Evolutionary conservation across 2,113 vertebrate species (phyloP), one percentile per base, ranked within the genome.

Genomic region (Dendrocopos noguchii): DNA sequence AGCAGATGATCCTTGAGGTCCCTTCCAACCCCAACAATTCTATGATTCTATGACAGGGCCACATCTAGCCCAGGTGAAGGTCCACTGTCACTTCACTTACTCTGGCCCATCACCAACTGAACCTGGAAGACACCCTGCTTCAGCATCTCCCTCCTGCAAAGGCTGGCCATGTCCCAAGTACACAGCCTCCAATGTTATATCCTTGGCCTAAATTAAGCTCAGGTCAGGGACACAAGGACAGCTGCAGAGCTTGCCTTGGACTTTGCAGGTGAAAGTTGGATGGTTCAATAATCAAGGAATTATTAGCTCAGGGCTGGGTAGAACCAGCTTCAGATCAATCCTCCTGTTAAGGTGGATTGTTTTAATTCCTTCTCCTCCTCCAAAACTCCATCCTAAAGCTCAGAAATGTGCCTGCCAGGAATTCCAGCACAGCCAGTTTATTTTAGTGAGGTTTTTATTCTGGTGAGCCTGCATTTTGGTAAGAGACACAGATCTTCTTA

Each of bases 151-250:
- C 73, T 80, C 80, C 70, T 78, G 83, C 85, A 71, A 82, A 46
- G 61, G 47, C 53, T 83, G 93, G 68, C 77, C n/a, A 25, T 3
- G 5, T 29, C 63, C 65, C 94, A 93, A 25, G 73, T 19, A 31
- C 42, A 53, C 53, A 61, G 66, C 34, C 59, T 59, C 71, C 28
- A 53, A 10, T 24, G 53, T 7, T 64, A 29, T 5, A 77, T 84
- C 85, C 85, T 95, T 88, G 86, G 73, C 83, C 84, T 75, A 63
- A 91, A 88, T 61, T 75, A 78, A 89, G 71, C 65, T 65, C 67
- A 12, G 64, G 84, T 44, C 50, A 91, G 55, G 46, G 90, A 74
- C 7, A 36, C 73, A 85, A 84, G 83, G 77, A 68, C 80, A 78
- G 88, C 77, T 91, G 80, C 88, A 91, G 15, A 91, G 68, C 61